Evolutionary conservation across 1,140 invertebrate genomes (phyloP).

Genomic region (Ceratina japonica): DNA sequence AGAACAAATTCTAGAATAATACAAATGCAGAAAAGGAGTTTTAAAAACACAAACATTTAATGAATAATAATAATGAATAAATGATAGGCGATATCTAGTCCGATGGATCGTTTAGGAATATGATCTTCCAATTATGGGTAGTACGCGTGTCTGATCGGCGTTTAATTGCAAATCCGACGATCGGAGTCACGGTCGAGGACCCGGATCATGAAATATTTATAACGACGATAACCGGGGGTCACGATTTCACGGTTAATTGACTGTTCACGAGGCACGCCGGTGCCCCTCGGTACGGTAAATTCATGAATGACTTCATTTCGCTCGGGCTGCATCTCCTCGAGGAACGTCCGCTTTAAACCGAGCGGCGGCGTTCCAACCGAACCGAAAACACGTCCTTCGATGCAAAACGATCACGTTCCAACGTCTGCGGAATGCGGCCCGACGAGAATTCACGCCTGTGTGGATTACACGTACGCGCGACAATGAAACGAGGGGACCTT

Average conservation of each 20-base stretch:
- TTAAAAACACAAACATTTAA: no score
- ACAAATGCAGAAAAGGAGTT: no score
- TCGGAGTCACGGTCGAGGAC: constrained; percentile 26
- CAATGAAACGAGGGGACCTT: background rate
- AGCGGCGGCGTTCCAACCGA: background rate
- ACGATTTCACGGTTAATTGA: constrained; percentile 48
- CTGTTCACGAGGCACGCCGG: background rate
- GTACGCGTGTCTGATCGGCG: no score
- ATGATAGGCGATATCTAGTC: no score
- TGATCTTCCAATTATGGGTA: no score
- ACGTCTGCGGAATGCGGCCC: constrained; percentile 13
- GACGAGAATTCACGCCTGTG: background rate
- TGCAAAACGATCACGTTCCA: constrained; percentile 8
- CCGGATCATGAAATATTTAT: constrained; percentile 41
- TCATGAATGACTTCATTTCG: constrained; percentile 37
- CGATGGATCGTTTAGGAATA: no score
- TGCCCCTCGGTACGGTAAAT: constrained; percentile 3
- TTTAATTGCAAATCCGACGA: background rate
- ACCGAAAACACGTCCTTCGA: constrained; percentile 4
- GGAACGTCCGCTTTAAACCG: constrained; percentile 18
- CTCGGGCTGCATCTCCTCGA: background rate
- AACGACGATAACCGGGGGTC: constrained; percentile 1
- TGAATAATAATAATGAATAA: no score
- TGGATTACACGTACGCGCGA: background rate
- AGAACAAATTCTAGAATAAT: no score